A percentile compares a stretch with the other conserved stretches of the same genome.
Evolutionary conservation across 2,888 invertebrate genomes (phyloP).

Genomic region (Apodemia duryi): DNA sequence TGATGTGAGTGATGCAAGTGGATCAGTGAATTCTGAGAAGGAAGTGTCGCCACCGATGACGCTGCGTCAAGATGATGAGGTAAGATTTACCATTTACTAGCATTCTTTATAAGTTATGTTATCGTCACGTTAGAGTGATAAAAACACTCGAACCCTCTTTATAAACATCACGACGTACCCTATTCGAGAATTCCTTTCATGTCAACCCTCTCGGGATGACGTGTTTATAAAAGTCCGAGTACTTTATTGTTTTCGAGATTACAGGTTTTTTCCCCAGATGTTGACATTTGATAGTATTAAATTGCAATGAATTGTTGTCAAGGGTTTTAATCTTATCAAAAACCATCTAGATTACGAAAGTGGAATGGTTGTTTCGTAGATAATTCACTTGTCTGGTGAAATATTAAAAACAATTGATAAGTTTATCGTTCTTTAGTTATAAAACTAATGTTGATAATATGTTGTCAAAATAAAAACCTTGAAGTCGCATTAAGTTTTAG

Average conservation of each 20-base stretch:
- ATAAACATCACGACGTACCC: slow-evolving; percentile 50
- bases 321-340: background rate
- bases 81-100: slow-evolving; percentile 39
- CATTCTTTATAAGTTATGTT: slow-evolving; percentile 32
- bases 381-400: background rate
- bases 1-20: slow-evolving; percentile 72
- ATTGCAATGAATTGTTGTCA: slow-evolving; percentile 19
- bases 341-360: slow-evolving; percentile 2
- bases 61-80: slow-evolving; percentile 66
- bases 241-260: slow-evolving; percentile 70
- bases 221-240: slow-evolving; percentile 72
- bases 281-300: slow-evolving; percentile 48
- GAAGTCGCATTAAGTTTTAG: background rate
- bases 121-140: slow-evolving; percentile 72
- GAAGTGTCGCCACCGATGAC: slow-evolving; percentile 66
- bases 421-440: background rate
- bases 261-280: slow-evolving; percentile 54
- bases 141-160: slow-evolving; percentile 62
- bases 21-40: slow-evolving; percentile 51
- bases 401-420: slow-evolving; percentile 9
- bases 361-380: background rate
- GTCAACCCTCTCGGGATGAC: slow-evolving; percentile 61
- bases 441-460: slow-evolving; percentile 2
- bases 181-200: slow-evolving; percentile 63
- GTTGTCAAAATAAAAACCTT: slow-evolving; percentile 8